phyloP scores from a whole-genome alignment of 2,797 vertebrate genomes.

The Morelia viridis region DNA sequence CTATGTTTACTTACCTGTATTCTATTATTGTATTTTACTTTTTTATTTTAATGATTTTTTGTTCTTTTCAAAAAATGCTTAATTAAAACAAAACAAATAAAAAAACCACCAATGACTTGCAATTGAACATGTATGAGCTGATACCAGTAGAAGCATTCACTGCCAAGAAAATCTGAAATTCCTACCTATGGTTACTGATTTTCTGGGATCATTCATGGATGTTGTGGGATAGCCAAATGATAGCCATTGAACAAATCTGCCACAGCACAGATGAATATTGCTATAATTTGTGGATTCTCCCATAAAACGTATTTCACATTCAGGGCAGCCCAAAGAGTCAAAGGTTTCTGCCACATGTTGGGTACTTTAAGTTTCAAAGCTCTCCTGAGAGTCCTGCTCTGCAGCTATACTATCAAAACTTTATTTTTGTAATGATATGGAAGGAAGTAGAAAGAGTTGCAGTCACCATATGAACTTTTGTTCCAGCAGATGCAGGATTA shows the following conservation, averaged over 20 bases:
- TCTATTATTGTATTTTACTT: background rate
- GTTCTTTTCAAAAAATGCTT: background rate
- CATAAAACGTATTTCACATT: background rate
- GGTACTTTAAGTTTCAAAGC: background rate
- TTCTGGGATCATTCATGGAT: background rate
- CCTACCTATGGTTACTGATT: no score
- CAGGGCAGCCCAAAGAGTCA: background rate
- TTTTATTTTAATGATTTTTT: background rate
- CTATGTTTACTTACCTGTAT: background rate
- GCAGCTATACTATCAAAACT: background rate
- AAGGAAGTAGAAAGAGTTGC: conserved; percentile 11
- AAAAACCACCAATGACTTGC: background rate
- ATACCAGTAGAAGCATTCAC: background rate
- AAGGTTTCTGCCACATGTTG: background rate
- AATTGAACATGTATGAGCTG: background rate
- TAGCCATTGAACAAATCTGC: background rate
- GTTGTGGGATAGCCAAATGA: background rate
- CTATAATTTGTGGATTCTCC: background rate
- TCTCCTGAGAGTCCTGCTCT: background rate
- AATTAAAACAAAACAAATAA: background rate
- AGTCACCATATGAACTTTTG: background rate
- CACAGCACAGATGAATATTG: background rate
- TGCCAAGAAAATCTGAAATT: background rate
- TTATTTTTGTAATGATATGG: background rate
- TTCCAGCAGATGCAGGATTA: background rate